Evolutionary conservation across 2,797 vertebrate genomes (phyloP).

Genomic region (Cryptoblepharus egeriae): DNA sequence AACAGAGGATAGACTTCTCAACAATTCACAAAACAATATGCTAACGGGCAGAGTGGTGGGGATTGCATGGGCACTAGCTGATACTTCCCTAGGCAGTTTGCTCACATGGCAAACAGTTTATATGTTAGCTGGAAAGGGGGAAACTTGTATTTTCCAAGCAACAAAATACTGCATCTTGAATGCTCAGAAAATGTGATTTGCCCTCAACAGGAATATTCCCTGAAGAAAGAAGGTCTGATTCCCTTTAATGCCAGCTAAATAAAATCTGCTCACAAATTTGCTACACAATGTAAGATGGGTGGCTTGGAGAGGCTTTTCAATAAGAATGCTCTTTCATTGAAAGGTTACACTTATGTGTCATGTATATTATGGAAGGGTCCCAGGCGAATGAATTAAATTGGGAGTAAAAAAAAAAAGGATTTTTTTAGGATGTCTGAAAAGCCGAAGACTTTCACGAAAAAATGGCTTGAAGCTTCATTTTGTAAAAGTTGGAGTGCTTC

Average conservation of each 20-base stretch:
- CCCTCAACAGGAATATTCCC: background rate
- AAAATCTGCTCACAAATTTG: background rate
- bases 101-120: background rate
- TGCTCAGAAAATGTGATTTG: background rate
- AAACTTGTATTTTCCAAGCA: background rate
- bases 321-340: background rate
- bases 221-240: background rate
- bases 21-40: background rate
- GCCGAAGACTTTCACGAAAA: background rate
- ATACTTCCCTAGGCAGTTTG: background rate
- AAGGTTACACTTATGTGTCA: background rate
- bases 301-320: background rate
- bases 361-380: background rate
- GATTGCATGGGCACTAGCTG: background rate
- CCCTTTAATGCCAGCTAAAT: background rate
- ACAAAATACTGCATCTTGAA: constrained; percentile 4
- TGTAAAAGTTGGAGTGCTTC: constrained; percentile 43
- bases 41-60: background rate
- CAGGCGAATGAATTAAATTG: background rate
- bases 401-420: background rate
- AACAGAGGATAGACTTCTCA: background rate
- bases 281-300: background rate
- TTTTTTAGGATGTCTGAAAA: too few species aligned
- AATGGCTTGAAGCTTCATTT: constrained; percentile 9
- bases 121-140: background rate